Evolutionary conservation across 2,113 vertebrate species (phyloP).

Genomic region (Actinemys pallida): DNA sequence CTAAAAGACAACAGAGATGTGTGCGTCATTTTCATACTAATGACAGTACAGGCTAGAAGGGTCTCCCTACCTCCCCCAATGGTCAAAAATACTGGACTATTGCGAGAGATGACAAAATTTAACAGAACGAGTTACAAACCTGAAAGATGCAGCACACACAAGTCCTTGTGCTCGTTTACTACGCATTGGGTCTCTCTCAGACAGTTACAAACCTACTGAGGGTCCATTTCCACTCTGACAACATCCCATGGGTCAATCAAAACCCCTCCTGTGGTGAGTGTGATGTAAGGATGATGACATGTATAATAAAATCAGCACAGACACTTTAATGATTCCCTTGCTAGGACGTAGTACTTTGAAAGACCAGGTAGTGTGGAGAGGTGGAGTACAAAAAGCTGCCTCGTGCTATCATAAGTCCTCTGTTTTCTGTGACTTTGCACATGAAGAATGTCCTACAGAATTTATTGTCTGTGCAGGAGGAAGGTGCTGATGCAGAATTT

Average conservation of each 20-base stretch:
- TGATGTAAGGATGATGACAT: not conserved
- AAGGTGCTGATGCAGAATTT: not conserved
- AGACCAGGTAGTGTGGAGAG: not conserved
- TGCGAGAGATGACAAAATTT: too few relatives aligned
- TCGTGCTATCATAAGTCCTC: not conserved
- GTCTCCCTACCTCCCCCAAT: too few relatives aligned
- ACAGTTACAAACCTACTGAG: rapidly evolving
- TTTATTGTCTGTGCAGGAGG: not conserved
- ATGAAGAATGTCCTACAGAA: not conserved
- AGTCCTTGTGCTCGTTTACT: not conserved
- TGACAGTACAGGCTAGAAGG: too few relatives aligned
- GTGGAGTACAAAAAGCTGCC: rapidly evolving
- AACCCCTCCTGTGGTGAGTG: rapidly evolving
- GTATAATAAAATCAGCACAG: rapidly evolving
- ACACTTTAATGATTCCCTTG: rapidly evolving
- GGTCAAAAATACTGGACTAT: too few relatives aligned
- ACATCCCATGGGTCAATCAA: not conserved
- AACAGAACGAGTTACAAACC: too few relatives aligned
- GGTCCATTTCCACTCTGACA: not conserved
- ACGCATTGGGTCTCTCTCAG: rapidly evolving
- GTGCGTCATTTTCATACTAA: too few relatives aligned
- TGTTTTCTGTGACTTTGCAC: not conserved
- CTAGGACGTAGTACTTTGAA: not conserved
- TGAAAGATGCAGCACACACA: too few relatives aligned
- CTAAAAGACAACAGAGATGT: too few relatives aligned